Evolutionary conservation across 2,113 vertebrate species (phyloP).

Genomic region (Falco punctatus): DNA sequence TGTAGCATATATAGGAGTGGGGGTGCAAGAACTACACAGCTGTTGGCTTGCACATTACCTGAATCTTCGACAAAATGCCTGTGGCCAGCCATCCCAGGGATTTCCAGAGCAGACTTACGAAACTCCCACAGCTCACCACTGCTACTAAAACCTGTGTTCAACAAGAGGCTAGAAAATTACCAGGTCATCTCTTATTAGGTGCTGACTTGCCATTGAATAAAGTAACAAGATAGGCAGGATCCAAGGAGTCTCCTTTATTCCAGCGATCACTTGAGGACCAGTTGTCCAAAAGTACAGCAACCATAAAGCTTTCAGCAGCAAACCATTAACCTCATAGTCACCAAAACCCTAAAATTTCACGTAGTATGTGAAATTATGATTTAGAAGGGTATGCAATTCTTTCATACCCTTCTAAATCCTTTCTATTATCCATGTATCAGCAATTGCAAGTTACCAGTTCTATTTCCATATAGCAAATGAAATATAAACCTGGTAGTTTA

Average conservation of each 20-base stretch:
- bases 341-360: background rate
- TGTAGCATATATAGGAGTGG: fast-evolving
- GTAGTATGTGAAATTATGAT: background rate
- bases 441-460: background rate
- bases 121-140: background rate
- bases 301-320: background rate
- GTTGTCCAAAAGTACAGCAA: background rate
- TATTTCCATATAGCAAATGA: background rate
- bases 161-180: background rate
- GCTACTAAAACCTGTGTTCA: background rate
- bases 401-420: background rate
- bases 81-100: fast-evolving
- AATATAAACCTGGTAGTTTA: background rate
- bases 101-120: background rate
- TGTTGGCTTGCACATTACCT: background rate
- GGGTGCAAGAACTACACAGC: background rate
- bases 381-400: background rate
- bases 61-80: background rate
- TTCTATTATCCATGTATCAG: background rate
- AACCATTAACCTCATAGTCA: background rate
- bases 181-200: background rate
- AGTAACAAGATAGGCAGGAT: background rate
- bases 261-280: background rate
- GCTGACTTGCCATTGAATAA: background rate
- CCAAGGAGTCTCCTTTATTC: background rate